A percentile compares a stretch with the other conserved stretches of the same genome.
Evolutionary conservation across 2,888 invertebrate species (phyloP).

Genomic region (Heliconius ismenius): DNA sequence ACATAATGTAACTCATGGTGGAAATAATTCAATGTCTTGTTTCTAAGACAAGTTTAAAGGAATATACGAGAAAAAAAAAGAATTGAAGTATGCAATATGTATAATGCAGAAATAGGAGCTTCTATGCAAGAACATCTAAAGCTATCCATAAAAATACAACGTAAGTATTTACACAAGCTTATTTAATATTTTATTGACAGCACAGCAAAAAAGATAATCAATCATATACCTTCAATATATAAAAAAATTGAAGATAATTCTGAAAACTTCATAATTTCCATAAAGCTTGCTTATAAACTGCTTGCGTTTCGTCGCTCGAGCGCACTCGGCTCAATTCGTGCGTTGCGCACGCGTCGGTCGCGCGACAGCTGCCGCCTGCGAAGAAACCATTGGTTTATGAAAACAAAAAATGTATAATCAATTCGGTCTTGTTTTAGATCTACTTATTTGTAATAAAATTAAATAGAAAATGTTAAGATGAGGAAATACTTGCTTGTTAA

Average conservation of each 20-base stretch:
- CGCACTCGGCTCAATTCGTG: conserved; percentile 64
- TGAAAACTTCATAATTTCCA: background rate
- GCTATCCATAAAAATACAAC: background rate
- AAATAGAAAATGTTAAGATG: conserved; percentile 23
- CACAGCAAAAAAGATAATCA: background rate
- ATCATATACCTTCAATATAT: background rate
- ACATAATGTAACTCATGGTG: conserved; percentile 32
- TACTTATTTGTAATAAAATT: conserved; percentile 29
- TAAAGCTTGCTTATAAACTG: conserved; percentile 27
- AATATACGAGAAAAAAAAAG: conserved; percentile 29
- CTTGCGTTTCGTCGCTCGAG: conserved; percentile 53
- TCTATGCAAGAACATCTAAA: background rate
- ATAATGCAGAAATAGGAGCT: background rate
- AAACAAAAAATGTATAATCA: conserved; percentile 48
- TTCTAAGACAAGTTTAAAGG: conserved; percentile 30
- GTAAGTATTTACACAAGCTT: background rate
- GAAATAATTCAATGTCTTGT: conserved; percentile 35
- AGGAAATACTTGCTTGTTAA: background rate
- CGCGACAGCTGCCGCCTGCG: conserved; percentile 71
- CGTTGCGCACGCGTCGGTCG: conserved; percentile 74
- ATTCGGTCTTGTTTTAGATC: conserved; percentile 42
- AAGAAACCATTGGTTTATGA: conserved; percentile 64
- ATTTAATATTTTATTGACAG: background rate
- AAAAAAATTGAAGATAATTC: background rate
- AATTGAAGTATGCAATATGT: background rate